phyloP scores from a whole-genome alignment of 2,797 vertebrate species.

The Fundulus diaphanus region DNA sequence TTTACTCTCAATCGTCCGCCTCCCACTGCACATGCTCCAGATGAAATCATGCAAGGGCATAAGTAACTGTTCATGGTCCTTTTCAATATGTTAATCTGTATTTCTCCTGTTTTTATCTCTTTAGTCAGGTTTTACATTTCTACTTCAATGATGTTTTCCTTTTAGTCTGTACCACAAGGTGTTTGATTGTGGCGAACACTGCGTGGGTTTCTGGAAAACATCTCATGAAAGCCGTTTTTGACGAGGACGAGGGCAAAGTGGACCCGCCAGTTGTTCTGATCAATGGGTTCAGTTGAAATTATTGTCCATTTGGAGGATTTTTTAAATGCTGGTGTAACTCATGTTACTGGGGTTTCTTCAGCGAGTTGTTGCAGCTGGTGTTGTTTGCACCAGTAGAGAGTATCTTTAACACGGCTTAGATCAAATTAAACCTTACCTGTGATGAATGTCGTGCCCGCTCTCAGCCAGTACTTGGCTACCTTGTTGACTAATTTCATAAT shows the following conservation, averaged over 20 bases:
- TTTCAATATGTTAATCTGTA: not conserved
- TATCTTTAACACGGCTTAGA: not conserved
- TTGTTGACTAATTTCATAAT: constrained; percentile 12
- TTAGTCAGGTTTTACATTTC: not conserved
- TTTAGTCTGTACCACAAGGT: not conserved
- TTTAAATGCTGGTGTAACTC: too few species aligned
- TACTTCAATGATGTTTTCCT: not conserved
- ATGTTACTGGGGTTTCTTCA: too few species aligned
- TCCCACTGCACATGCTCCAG: too few species aligned
- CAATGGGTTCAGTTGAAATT: not conserved
- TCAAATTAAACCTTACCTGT: not conserved
- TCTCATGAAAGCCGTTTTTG: not conserved
- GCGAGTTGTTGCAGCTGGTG: too few species aligned
- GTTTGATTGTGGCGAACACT: not conserved
- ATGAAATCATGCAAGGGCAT: not conserved
- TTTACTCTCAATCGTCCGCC: not conserved
- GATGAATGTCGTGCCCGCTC: not conserved
- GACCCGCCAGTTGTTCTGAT: not conserved
- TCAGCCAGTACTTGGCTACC: not conserved
- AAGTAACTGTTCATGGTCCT: not conserved
- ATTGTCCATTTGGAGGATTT: not conserved
- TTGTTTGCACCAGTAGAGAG: not conserved
- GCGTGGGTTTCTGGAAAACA: not conserved
- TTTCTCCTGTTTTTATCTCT: not conserved
- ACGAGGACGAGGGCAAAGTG: not conserved